phyloP scores from a whole-genome alignment of 2,113 vertebrate genomes.

The Ornithorhynchus anatinus region DNA sequence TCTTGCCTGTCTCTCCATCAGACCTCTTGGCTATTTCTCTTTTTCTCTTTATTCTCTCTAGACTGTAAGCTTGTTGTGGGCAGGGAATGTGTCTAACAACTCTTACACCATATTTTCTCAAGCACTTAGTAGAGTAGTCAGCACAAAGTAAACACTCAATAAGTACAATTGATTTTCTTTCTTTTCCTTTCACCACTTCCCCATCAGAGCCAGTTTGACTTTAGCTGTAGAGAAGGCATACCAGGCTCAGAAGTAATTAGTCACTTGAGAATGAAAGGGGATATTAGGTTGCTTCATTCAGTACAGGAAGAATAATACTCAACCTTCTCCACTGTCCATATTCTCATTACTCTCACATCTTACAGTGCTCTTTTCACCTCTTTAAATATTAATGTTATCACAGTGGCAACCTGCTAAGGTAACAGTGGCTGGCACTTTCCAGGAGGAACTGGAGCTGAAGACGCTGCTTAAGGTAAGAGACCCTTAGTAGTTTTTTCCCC shows the following conservation, averaged over 20 bases:
- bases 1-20: too few species aligned
- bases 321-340: not conserved
- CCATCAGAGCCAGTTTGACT: not conserved
- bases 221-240: not conserved
- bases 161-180: not conserved
- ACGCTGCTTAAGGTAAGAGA: conserved; percentile 68
- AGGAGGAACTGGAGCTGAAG: conserved; percentile 29
- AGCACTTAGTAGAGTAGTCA: too few species aligned
- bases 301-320: conserved; percentile 36
- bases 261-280: conserved; percentile 64
- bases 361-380: not conserved
- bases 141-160: too few species aligned
- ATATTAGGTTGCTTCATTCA: conserved; percentile 50
- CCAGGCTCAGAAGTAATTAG: conserved; percentile 29
- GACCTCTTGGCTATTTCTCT: not conserved
- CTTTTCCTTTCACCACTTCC: not conserved
- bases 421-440: conserved; percentile 2
- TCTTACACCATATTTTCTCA: too few species aligned
- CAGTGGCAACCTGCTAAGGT: not conserved
- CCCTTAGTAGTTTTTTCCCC: not conserved
- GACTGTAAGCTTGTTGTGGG: too few species aligned
- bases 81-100: too few species aligned
- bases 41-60: not conserved
- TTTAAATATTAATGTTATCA: conserved; percentile 25
- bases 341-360: not conserved